Percentiles rank a stretch among this genome's conserved stretches.
Evolutionary conservation across 2,113 vertebrate genomes (phyloP).

Genomic region (Butorides virescens): DNA sequence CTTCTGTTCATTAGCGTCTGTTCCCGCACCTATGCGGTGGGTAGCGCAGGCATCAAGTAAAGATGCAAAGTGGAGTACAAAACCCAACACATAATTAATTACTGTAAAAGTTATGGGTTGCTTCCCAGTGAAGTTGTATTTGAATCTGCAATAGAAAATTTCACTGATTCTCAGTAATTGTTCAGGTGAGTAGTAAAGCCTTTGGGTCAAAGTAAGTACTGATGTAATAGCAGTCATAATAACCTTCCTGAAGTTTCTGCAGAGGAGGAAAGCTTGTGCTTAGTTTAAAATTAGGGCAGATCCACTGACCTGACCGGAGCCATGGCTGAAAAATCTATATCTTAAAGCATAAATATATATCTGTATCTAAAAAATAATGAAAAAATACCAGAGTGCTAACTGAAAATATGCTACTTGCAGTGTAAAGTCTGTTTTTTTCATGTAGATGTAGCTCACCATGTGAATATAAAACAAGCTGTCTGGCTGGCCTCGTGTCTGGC

Average conservation of each 20-base stretch:
- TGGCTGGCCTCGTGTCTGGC: not conserved
- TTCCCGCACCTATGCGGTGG: not conserved
- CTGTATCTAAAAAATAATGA: not conserved
- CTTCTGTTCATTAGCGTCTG: not conserved
- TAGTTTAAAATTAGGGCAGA: not conserved
- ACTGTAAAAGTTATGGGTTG: not conserved
- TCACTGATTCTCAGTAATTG: not conserved
- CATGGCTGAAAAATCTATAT: not conserved
- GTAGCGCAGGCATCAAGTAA: not conserved
- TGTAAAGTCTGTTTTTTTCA: not conserved
- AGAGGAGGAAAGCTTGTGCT: not conserved
- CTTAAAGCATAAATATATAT: not conserved
- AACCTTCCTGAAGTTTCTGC: not conserved
- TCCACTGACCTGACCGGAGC: not conserved
- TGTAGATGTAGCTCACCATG: fast-evolving
- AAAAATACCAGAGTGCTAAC: not conserved
- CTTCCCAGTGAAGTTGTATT: not conserved
- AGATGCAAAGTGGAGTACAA: not conserved
- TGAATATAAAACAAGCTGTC: not conserved
- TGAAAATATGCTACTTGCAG: not conserved
- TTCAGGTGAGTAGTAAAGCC: not conserved
- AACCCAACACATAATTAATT: not conserved
- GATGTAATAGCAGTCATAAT: not conserved
- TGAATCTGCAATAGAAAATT: not conserved
- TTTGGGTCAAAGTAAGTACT: not conserved